Evolutionary conservation across 2,113 vertebrate species (phyloP).

Genomic region (Eurypyga helias): DNA sequence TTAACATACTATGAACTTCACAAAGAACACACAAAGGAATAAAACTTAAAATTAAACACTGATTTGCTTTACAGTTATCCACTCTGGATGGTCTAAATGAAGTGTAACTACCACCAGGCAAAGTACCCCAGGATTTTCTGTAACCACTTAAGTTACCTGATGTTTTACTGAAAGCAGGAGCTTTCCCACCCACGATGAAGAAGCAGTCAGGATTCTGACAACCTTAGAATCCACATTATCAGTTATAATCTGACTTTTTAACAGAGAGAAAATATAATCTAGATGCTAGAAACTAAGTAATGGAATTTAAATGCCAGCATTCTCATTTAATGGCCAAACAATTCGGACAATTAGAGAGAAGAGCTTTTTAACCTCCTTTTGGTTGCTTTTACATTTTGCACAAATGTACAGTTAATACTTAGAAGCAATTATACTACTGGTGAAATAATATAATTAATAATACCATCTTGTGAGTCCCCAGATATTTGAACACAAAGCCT

Average conservation of each 20-base stretch:
- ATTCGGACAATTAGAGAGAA: conserved; percentile 77
- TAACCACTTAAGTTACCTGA: conserved; percentile 77
- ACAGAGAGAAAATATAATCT: conserved; percentile 84
- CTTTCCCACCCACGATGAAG: conserved; percentile 75
- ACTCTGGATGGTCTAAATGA: conserved; percentile 73
- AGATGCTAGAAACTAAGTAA: conserved; percentile 83
- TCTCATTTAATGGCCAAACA: conserved; percentile 84
- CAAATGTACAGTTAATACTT: conserved; percentile 15
- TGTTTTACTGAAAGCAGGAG: conserved; percentile 82
- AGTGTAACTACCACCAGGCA: conserved; percentile 75
- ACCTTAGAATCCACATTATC: conserved; percentile 83
- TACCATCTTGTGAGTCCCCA: background rate
- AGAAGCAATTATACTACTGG: conserved; percentile 15
- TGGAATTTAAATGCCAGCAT: conserved; percentile 86
- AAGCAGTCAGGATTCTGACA: conserved; percentile 79
- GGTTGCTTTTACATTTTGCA: conserved; percentile 27
- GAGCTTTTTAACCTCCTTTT: conserved; percentile 38
- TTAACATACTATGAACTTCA: conserved; percentile 33
- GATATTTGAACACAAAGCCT: background rate
- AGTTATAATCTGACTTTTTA: conserved; percentile 83
- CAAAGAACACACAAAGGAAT: conserved; percentile 33
- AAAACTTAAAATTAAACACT: conserved; percentile 51
- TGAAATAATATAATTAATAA: background rate
- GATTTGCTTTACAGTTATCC: conserved; percentile 57
- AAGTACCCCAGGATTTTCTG: conserved; percentile 66